Base-by-base conservation (phyloP, 1,140 invertebrate species). In the Papilio aristodemus region DNA sequence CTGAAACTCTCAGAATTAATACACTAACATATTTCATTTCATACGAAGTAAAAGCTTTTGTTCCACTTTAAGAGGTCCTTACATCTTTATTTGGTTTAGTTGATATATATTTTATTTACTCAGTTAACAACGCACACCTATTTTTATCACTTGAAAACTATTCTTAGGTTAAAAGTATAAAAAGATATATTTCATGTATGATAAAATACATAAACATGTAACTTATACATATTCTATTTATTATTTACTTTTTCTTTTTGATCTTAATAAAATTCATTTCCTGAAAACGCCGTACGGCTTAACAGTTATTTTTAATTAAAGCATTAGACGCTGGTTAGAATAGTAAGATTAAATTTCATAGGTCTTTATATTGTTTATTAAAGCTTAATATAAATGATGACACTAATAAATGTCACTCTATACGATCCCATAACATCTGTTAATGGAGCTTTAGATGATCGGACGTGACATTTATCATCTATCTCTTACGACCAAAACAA, bases 341-440 rank as follows among this genome's bases (percentile, higher is more conserved):
- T 50, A 50, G 46, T 50, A 25, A 50, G 46, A 50, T 50, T 22
- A 50, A 50, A 50, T 17, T 50, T 50, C 11, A 50, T 50, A 50
- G 46, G 19, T 19, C 2, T 22, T 54, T 54, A 54, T 54, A 54
- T 22, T 54, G 17, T 25, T 54, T 54, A 54, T 54, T 54, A 54
- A 13, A 54, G 46, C 9, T 54, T 25, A 22, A 25, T 17, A 54
- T 25, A 54, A 54, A 54, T 54, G 2, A 54, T 19, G 19, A 6
- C 22, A 4, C 8, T 54, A 54, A 54, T 54, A 54, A 54, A 54
- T 54, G 46, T 54, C 19, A 2, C 19, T 11, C 46, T 22, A 54
- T 54, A 54, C 22, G 19, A 54, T 54, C 19, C 46, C 19, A 54
- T 54, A 54, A 54, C 46, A 7, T 13, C 14, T 46, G 17, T 25